Percentiles rank a stretch among this genome's conserved stretches.
phyloP scores from a whole-genome alignment of 2,888 invertebrate genomes.

The Cyaniris semiargus region DNA sequence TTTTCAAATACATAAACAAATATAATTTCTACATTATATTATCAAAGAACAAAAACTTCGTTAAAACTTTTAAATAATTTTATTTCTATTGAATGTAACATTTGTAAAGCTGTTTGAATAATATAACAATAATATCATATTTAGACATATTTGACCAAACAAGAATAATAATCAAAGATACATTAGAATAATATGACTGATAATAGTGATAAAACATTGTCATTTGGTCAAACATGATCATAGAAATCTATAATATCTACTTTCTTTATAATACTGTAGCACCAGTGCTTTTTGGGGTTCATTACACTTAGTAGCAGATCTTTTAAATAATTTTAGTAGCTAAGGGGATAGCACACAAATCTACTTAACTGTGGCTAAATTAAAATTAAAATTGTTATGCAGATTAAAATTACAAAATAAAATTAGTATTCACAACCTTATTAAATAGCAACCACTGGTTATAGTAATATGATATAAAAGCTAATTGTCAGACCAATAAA shows the following conservation, averaged over 20 bases:
- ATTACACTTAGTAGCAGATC: not conserved
- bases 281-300: slow-evolving; percentile 28
- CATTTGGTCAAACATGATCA: slow-evolving; percentile 5
- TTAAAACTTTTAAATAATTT: not conserved
- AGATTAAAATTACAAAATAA: not conserved
- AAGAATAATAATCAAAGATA: not conserved
- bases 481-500: slow-evolving; percentile 1
- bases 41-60: not conserved
- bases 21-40: not conserved
- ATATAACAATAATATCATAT: slow-evolving; percentile 20
- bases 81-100: slow-evolving; percentile 26
- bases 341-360: not conserved
- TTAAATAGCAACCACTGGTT: not conserved
- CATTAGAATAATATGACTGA: not conserved
- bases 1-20: not conserved
- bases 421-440: slow-evolving; percentile 1
- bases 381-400: not conserved
- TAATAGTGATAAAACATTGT: not conserved
- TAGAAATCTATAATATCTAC: slow-evolving; percentile 8
- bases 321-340: not conserved
- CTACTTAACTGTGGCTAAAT: not conserved
- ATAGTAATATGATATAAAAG: not conserved
- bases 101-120: slow-evolving; percentile 27
- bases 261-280: slow-evolving; percentile 29
- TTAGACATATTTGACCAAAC: not conserved